Percentiles rank a stretch among this genome's conserved stretches.
Evolutionary conservation across 2,888 invertebrate species (phyloP).

Genomic region (Fragum whitleyi): DNA sequence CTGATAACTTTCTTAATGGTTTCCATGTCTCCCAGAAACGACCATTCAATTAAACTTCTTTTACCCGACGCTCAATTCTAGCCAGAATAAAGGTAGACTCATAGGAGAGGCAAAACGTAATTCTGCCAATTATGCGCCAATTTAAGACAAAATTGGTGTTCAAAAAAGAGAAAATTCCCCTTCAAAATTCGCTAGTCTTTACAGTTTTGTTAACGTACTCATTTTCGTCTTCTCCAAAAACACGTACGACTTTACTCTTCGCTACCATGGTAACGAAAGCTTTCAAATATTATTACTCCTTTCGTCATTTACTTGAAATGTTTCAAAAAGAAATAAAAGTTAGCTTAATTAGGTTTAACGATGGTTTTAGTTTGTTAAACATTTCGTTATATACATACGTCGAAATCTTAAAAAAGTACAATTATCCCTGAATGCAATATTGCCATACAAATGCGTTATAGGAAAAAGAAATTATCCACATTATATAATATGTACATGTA

Average conservation of each 20-base stretch:
- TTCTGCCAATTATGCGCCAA: constrained; percentile 23
- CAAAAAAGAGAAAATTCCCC: constrained; percentile 7
- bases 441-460: too few species aligned
- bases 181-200: not conserved
- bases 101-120: too few species aligned
- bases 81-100: too few species aligned
- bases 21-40: too few species aligned
- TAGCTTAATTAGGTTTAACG: constrained; percentile 2
- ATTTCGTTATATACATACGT: not conserved
- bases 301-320: not conserved
- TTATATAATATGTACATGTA: too few species aligned
- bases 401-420: too few species aligned
- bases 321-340: not conserved
- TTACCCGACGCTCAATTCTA: too few species aligned
- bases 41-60: too few species aligned
- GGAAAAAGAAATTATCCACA: too few species aligned
- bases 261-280: constrained; percentile 6
- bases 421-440: too few species aligned
- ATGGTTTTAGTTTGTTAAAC: not conserved
- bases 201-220: constrained; percentile 1
- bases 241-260: not conserved
- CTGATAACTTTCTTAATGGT: too few species aligned
- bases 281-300: constrained; percentile 9
- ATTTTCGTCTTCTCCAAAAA: not conserved
- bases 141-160: constrained; percentile 1